These are phyloP conservation scores for Tokudaia muenninki DNA, from an alignment of 2,797 vertebrate genomes.

Conservation along the genomic window DNA sequence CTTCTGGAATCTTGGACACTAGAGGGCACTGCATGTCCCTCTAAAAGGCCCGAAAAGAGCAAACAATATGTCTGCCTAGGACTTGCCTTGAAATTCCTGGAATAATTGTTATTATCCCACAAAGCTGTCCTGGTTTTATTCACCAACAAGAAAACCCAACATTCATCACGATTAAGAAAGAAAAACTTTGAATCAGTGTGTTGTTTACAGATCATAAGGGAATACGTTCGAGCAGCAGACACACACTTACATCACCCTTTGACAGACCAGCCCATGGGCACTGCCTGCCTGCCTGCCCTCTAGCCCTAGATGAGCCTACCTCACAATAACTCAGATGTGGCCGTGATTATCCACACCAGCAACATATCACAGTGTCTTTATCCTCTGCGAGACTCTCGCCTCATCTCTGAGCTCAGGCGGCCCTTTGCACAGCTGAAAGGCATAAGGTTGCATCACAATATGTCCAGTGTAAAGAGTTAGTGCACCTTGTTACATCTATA, in stretches of 20 bases:
- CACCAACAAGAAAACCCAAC: neutral
- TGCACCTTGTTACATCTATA: neutral
- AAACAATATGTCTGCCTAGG: rapidly evolving
- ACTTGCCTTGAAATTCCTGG: neutral
- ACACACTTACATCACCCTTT: rapidly evolving
- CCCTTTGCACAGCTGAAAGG: neutral
- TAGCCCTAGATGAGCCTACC: neutral
- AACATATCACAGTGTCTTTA: too few species aligned
- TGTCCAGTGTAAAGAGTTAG: neutral
- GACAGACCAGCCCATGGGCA: rapidly evolving
- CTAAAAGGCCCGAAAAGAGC: constrained; percentile 2
- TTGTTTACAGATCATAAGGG: neutral
- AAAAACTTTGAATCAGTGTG: neutral
- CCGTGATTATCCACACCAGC: rapidly evolving
- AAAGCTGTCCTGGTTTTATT: neutral
- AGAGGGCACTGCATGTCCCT: constrained; percentile 87
- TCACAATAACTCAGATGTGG: too few species aligned
- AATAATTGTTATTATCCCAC: neutral
- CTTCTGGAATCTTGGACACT: constrained; percentile 74
- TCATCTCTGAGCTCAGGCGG: neutral
- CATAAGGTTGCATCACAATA: rapidly evolving
- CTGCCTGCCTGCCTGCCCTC: rapidly evolving
- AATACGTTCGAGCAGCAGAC: rapidly evolving
- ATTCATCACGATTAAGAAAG: neutral
- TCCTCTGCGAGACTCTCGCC: rapidly evolving